Conservation (phyloP, 1,140 invertebrate species). For the Neuroterus valhalla region DNA sequence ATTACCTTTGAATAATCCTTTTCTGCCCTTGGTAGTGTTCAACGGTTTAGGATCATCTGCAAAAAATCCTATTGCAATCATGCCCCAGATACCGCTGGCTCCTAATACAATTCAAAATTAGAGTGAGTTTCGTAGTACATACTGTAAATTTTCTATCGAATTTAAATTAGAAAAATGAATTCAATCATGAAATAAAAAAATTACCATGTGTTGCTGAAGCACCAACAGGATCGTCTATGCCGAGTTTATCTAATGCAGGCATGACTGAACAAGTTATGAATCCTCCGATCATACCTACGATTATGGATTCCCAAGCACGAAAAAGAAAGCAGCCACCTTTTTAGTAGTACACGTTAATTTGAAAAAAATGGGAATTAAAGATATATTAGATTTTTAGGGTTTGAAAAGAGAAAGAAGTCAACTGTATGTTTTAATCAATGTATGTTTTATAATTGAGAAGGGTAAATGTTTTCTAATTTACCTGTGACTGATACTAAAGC, state of each 20-base stretch:
- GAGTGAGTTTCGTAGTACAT: neutral
- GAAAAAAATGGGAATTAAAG: neutral
- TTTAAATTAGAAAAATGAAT: neutral
- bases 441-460: too few species aligned
- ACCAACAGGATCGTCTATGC: conserved; percentile 93
- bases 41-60: conserved; percentile 89
- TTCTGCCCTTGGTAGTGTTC: conserved; percentile 84
- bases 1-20: conserved; percentile 86
- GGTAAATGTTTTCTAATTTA: conserved; percentile 55
- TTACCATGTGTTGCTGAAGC: conserved; percentile 90
- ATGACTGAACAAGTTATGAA: conserved; percentile 82
- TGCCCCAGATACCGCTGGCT: conserved; percentile 80
- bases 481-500: conserved; percentile 91
- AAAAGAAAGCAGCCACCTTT: conserved; percentile 91
- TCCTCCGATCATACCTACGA: conserved; percentile 88
- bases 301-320: conserved; percentile 87
- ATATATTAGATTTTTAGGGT: neutral
- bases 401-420: neutral
- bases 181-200: conserved; percentile 31
- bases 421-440: too few species aligned
- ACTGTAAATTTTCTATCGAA: too few species aligned
- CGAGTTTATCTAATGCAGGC: conserved; percentile 84
- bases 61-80: conserved; percentile 92
- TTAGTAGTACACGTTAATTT: neutral
- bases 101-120: conserved; percentile 59